phyloP scores from a whole-genome alignment of 1,140 invertebrate genomes.

The Zeugodacus cucurbitae region DNA sequence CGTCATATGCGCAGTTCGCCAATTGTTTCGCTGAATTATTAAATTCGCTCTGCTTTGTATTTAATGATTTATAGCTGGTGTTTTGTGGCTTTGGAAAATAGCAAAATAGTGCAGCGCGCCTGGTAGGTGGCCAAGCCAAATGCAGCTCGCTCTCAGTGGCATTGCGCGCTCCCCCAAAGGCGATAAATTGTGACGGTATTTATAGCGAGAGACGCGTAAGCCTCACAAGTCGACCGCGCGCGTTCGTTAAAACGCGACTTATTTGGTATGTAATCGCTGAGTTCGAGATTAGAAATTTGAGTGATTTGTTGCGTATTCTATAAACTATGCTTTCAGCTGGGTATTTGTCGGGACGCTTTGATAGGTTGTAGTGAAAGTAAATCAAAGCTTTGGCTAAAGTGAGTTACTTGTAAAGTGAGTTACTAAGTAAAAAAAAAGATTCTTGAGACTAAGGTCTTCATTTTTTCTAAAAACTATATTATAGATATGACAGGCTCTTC shows the following conservation, averaged over 20 bases:
- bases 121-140: constrained; percentile 20
- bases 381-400: no score
- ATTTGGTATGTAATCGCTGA: constrained; percentile 7
- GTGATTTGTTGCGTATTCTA: neutral
- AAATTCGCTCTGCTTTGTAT: constrained; percentile 1
- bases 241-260: neutral
- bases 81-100: constrained; percentile 1
- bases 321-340: no score
- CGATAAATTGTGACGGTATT: neutral
- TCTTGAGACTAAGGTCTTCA: no score
- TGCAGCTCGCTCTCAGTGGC: neutral
- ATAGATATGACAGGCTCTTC: no score
- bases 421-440: no score
- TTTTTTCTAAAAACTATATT: no score
- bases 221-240: neutral
- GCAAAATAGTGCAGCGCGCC: neutral
- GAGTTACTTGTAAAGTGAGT: no score
- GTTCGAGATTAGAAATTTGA: constrained; percentile 10
- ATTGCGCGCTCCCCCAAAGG: constrained; percentile 14
- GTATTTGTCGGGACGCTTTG: no score
- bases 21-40: neutral
- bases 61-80: constrained; percentile 10
- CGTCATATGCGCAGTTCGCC: neutral
- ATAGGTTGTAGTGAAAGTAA: no score
- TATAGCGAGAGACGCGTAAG: neutral